Evolutionary conservation across 2,888 invertebrate species (phyloP).

Genomic region (Cepaea hortensis): DNA sequence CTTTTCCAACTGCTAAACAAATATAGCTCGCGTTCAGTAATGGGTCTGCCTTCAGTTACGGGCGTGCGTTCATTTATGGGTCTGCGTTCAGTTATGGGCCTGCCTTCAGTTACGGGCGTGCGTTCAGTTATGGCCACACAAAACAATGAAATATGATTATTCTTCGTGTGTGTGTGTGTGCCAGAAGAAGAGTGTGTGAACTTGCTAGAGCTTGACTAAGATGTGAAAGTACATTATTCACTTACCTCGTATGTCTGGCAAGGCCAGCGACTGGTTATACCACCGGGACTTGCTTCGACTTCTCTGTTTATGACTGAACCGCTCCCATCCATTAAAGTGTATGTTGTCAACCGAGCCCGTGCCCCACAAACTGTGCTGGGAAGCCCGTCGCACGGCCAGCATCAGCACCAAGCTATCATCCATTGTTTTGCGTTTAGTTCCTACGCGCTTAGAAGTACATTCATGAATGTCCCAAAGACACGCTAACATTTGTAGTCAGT

Average conservation of each 20-base stretch:
- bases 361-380: slow-evolving; percentile 37
- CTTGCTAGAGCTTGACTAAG: too few relatives aligned
- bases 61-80: too few relatives aligned
- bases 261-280: slow-evolving; percentile 11
- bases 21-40: too few relatives aligned
- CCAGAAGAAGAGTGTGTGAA: too few relatives aligned
- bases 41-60: too few relatives aligned
- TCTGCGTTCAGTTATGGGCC: too few relatives aligned
- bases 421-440: slow-evolving; percentile 1
- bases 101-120: too few relatives aligned
- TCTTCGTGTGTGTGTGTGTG: too few relatives aligned
- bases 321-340: slow-evolving; percentile 44
- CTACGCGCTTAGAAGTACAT: neutral
- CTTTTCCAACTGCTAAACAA: too few relatives aligned
- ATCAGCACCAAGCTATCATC: slow-evolving; percentile 41
- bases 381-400: slow-evolving; percentile 29
- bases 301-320: slow-evolving; percentile 16
- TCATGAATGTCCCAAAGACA: neutral
- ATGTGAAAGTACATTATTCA: neutral
- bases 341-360: slow-evolving; percentile 37
- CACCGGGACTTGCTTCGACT: slow-evolving; percentile 41
- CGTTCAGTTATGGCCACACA: too few relatives aligned
- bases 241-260: slow-evolving; percentile 45
- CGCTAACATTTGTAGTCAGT: too few relatives aligned
- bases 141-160: too few relatives aligned